Percentiles rank a stretch among this genome's conserved stretches.
Evolutionary conservation across 2,888 invertebrate genomes (phyloP).

Genomic region (Scrobipalpa costella): DNA sequence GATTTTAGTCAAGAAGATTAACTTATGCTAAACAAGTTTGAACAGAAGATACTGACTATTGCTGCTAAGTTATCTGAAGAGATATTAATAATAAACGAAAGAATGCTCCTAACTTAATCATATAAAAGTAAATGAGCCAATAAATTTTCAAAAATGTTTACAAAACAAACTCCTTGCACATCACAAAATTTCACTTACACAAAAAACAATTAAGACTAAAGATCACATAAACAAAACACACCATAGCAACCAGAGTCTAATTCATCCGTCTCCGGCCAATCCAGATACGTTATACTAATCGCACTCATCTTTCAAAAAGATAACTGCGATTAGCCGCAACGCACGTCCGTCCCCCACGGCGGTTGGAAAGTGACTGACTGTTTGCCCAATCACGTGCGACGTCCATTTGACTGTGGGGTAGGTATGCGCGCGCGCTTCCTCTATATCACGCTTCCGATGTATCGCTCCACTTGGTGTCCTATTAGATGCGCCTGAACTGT

Average conservation of each 20-base stretch:
- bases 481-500: constrained; percentile 55
- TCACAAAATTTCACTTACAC: neutral
- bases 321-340: constrained; percentile 32
- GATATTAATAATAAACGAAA: too few relatives aligned
- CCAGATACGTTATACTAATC: constrained; percentile 42
- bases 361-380: constrained; percentile 51
- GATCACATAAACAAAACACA: constrained; percentile 26
- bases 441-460: constrained; percentile 44
- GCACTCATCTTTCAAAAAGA: constrained; percentile 49
- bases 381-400: constrained; percentile 47
- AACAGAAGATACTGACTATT: too few relatives aligned
- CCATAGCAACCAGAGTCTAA: constrained; percentile 36
- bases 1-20: too few relatives aligned
- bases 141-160: too few relatives aligned
- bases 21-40: too few relatives aligned
- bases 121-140: too few relatives aligned
- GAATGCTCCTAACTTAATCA: too few relatives aligned
- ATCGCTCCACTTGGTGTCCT: constrained; percentile 38
- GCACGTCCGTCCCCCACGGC: constrained; percentile 45
- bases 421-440: constrained; percentile 60
- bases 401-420: constrained; percentile 55
- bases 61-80: too few relatives aligned
- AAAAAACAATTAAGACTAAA: neutral
- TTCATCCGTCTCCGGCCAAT: constrained; percentile 45
- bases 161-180: neutral